These are phyloP conservation scores for Cryptoprocta ferox DNA, from an alignment of 2,797 vertebrate genomes.

Conservation along the genomic window DNA sequence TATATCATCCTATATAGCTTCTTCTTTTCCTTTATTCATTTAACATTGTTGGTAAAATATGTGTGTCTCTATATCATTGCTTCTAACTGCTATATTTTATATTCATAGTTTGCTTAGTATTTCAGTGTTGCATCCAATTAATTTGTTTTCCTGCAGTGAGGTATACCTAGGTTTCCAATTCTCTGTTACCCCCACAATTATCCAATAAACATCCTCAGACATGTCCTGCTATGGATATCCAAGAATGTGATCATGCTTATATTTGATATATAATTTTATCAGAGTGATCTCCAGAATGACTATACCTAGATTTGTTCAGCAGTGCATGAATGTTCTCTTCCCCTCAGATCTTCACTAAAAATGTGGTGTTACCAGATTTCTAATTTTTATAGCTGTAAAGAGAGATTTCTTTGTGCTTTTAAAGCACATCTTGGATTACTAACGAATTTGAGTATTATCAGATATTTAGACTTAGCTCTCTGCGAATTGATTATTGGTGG, in stretches of 20 bases:
- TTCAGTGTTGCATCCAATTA: not conserved
- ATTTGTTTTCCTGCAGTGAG: not conserved
- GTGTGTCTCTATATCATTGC: not conserved
- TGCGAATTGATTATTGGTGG: not conserved
- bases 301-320: not conserved
- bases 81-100: not conserved
- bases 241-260: not conserved
- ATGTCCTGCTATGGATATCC: not conserved
- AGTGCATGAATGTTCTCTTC: not conserved
- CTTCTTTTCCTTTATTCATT: not conserved
- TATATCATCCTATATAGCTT: not conserved
- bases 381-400: not conserved
- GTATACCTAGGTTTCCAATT: not conserved
- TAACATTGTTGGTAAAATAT: not conserved
- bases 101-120: not conserved
- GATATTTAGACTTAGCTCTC: not conserved
- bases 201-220: not conserved
- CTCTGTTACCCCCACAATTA: not conserved
- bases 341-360: not conserved
- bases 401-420: not conserved
- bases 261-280: not conserved
- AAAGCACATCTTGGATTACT: not conserved
- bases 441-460: not conserved
- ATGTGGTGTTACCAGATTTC: not conserved
- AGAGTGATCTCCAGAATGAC: not conserved